Conservation (phyloP, 2,888 invertebrate genomes). For the Parnassius orleans region DNA sequence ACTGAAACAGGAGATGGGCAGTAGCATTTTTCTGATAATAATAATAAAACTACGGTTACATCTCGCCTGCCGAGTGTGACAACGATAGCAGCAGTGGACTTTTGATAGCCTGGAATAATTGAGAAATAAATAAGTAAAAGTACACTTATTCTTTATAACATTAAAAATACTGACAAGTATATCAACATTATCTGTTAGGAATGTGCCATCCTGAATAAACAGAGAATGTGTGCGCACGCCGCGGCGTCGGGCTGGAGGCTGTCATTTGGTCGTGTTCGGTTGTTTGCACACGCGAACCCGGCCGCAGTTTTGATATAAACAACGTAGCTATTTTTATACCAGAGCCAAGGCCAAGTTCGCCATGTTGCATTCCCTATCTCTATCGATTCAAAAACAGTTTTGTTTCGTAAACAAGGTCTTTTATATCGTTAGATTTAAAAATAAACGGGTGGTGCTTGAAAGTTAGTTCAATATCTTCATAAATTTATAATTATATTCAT, state of each 20-base stretch:
- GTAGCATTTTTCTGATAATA: too few species aligned
- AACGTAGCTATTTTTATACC: slow-evolving; percentile 75
- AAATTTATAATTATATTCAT: too few species aligned
- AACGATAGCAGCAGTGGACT: too few species aligned
- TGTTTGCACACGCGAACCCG: slow-evolving; percentile 39
- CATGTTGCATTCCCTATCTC: slow-evolving; percentile 65
- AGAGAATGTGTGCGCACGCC: slow-evolving; percentile 14
- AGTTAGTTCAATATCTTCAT: too few species aligned
- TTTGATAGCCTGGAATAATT: too few species aligned
- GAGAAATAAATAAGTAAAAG: too few species aligned
- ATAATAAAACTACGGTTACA: too few species aligned
- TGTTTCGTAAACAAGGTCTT: slow-evolving; percentile 63
- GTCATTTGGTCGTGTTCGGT: slow-evolving; percentile 36
- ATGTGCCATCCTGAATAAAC: slow-evolving; percentile 35
- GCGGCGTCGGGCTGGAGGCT: slow-evolving; percentile 28
- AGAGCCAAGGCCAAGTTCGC: slow-evolving; percentile 66
- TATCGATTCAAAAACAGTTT: slow-evolving; percentile 50
- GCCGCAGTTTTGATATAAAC: slow-evolving; percentile 60
- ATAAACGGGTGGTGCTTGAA: not conserved
- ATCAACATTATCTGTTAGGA: not conserved
- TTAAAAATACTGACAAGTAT: too few species aligned
- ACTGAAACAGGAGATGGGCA: too few species aligned
- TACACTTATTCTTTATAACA: too few species aligned
- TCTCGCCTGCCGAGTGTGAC: too few species aligned
- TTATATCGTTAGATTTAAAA: slow-evolving; percentile 33